Evolutionary conservation across 2,888 invertebrate genomes (phyloP).

Genomic region (Agonopterix arenella): DNA sequence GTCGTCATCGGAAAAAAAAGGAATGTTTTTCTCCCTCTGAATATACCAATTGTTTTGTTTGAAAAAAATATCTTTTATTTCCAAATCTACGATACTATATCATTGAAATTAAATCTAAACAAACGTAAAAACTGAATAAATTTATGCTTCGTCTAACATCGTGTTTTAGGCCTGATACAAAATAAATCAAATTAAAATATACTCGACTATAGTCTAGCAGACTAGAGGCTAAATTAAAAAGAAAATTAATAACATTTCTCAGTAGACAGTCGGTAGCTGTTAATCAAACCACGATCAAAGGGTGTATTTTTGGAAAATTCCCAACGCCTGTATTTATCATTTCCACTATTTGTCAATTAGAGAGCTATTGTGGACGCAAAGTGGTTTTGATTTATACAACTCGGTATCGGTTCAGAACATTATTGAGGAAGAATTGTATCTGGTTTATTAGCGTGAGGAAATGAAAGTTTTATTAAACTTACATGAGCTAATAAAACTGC

Average conservation of each 20-base stretch:
- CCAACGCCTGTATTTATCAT: conserved; percentile 69
- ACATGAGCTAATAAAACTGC: too few relatives aligned
- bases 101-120: conserved; percentile 20
- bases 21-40: too few relatives aligned
- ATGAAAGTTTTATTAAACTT: too few relatives aligned
- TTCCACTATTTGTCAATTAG: conserved; percentile 76
- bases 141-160: conserved; percentile 23
- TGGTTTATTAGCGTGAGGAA: too few relatives aligned
- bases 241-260: conserved; percentile 69
- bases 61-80: too few relatives aligned
- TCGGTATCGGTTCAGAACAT: conserved; percentile 35
- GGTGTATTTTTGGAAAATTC: conserved; percentile 66
- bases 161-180: conserved; percentile 26
- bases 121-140: conserved; percentile 28
- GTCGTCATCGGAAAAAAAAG: too few relatives aligned
- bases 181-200: conserved; percentile 56
- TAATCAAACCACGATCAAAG: conserved; percentile 73
- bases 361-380: conserved; percentile 66
- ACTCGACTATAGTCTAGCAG: conserved; percentile 14
- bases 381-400: conserved; percentile 63
- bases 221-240: conserved; percentile 62
- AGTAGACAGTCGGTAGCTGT: conserved; percentile 53
- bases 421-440: not conserved
- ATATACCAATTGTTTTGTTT: too few relatives aligned
- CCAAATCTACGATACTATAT: conserved; percentile 10